These are phyloP conservation scores for Oreochromis grahami DNA, from an alignment of 2,797 vertebrate species.

Conservation along the genomic window DNA sequence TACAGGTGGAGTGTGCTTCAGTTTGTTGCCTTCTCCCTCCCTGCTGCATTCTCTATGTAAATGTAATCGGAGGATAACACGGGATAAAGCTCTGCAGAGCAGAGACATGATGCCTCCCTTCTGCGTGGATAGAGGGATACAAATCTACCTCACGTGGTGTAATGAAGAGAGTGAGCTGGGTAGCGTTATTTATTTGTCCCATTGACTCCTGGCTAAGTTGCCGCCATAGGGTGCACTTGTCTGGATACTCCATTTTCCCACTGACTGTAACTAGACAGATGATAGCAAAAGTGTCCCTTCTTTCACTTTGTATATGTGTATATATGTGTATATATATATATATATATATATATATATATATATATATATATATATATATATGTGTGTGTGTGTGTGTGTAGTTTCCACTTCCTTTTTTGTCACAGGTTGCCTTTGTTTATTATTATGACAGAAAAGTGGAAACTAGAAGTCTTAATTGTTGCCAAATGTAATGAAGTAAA, in stretches of 20 bases:
- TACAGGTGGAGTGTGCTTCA: slow-evolving; percentile 61
- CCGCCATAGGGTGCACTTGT: slow-evolving; percentile 45
- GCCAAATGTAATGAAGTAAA: background rate
- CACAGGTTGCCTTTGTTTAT: background rate
- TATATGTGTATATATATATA: background rate
- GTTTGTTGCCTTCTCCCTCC: slow-evolving; percentile 53
- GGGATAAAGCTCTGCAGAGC: slow-evolving; percentile 58
- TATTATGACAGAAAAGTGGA: background rate
- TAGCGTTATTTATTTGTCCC: slow-evolving; percentile 73
- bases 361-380: rapidly evolving
- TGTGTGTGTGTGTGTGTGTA: background rate
- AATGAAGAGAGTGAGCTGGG: slow-evolving; percentile 57
- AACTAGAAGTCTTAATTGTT: background rate
- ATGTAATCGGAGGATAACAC: slow-evolving; percentile 67
- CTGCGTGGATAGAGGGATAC: slow-evolving; percentile 39
- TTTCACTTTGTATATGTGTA: background rate
- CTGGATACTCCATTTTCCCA: slow-evolving; percentile 33
- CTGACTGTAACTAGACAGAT: slow-evolving; percentile 13
- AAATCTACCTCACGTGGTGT: slow-evolving; percentile 43
- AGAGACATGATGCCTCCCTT: slow-evolving; percentile 46
- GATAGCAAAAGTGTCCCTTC: slow-evolving; percentile 18
- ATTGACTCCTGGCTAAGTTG: slow-evolving; percentile 61
- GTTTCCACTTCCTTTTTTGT: background rate
- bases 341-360: background rate
- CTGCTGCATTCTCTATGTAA: slow-evolving; percentile 61